A percentile compares a stretch with the other conserved stretches of the same genome.
Evolutionary conservation across 2,888 invertebrate genomes (phyloP).

Genomic region (Sarcophaga rosellei): DNA sequence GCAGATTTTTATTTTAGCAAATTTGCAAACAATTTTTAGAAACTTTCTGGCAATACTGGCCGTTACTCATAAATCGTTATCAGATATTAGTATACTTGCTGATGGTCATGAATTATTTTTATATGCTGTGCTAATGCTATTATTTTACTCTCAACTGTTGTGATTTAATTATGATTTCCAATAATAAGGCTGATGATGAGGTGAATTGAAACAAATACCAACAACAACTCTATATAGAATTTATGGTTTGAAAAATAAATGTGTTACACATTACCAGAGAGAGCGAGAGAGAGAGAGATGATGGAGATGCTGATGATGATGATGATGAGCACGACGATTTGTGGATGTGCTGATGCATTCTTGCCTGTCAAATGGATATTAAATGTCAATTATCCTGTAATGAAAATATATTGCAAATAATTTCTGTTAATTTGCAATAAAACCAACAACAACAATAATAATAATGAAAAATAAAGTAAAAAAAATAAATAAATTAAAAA

Average conservation of each 20-base stretch:
- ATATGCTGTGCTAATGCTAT: not conserved
- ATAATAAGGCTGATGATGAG: too few relatives aligned
- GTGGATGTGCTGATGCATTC: slow-evolving; percentile 32
- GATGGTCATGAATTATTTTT: not conserved
- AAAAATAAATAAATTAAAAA: not conserved
- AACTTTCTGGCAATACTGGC: too few relatives aligned
- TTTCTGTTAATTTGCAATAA: slow-evolving; percentile 58
- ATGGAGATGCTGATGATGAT: not conserved
- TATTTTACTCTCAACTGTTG: not conserved
- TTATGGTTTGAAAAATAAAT: not conserved
- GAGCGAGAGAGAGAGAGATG: not conserved
- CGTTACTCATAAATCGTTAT: too few relatives aligned
- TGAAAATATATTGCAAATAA: slow-evolving; percentile 65
- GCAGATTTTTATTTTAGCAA: too few relatives aligned
- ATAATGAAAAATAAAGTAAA: slow-evolving; percentile 6
- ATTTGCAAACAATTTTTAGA: too few relatives aligned
- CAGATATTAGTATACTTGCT: too few relatives aligned
- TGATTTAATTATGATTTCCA: too few relatives aligned
- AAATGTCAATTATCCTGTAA: slow-evolving; percentile 65
- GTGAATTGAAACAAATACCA: not conserved
- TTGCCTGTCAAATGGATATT: slow-evolving; percentile 65
- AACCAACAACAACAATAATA: not conserved
- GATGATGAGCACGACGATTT: not conserved
- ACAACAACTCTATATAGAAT: not conserved
- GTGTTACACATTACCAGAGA: too few relatives aligned